Evolutionary conservation across 2,797 vertebrate genomes (phyloP).

Genomic region (Nannoperca obscura): DNA sequence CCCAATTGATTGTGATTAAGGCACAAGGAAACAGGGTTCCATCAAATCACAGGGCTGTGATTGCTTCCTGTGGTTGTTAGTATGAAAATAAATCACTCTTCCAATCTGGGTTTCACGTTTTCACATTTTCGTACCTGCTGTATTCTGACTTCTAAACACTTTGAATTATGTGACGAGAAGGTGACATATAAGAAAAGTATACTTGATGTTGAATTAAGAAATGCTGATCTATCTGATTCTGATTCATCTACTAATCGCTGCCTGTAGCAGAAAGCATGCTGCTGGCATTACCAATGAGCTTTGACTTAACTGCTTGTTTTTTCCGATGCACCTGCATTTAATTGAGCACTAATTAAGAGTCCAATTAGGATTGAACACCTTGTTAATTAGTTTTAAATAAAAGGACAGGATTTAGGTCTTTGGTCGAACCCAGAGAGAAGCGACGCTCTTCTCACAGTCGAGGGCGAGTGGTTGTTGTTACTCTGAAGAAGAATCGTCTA

Average conservation of each 20-base stretch:
- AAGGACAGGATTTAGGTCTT: background rate
- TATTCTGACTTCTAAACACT: background rate
- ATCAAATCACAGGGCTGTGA: slow-evolving; percentile 26
- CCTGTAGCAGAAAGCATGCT: background rate
- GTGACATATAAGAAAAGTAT: background rate
- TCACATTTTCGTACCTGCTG: background rate
- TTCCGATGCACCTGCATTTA: slow-evolving; percentile 16
- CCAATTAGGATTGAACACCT: background rate
- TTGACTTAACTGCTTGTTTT: slow-evolving; percentile 20
- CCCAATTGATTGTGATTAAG: slow-evolving; percentile 34
- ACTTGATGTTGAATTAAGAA: background rate
- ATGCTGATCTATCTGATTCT: too few relatives aligned
- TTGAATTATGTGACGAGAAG: background rate
- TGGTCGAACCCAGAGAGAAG: background rate
- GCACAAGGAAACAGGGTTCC: slow-evolving; percentile 23
- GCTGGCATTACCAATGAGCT: background rate
- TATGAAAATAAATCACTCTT: slow-evolving; percentile 15
- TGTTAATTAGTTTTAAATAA: slow-evolving; percentile 9
- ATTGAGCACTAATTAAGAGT: slow-evolving; percentile 30
- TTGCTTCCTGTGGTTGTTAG: background rate
- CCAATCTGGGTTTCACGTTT: background rate
- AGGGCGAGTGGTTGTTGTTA: slow-evolving; percentile 9
- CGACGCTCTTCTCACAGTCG: background rate
- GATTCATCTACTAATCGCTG: background rate
- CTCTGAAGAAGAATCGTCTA: slow-evolving; percentile 17